These are phyloP conservation scores for Plutella xylostella DNA, from an alignment of 2,888 invertebrate genomes.

Conservation along the genomic window DNA sequence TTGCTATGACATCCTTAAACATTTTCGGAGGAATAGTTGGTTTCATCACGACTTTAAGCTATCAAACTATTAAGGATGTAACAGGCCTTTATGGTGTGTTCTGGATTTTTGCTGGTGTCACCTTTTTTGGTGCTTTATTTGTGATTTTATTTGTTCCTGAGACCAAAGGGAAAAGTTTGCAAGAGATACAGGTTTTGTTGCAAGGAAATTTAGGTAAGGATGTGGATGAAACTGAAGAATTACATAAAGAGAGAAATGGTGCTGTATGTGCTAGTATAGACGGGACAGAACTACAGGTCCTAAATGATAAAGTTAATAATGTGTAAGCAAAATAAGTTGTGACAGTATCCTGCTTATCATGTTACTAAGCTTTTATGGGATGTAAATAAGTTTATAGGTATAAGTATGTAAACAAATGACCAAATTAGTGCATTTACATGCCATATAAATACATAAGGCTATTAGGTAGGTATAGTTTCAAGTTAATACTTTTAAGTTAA, in stretches of 20 bases:
- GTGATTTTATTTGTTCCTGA: conserved; percentile 63
- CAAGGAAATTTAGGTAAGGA: conserved; percentile 37
- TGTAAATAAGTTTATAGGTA: no score
- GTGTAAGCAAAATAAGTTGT: no score
- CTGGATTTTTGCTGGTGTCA: conserved; percentile 48
- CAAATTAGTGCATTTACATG: no score
- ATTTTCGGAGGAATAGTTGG: conserved; percentile 56
- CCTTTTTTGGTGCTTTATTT: conserved; percentile 56
- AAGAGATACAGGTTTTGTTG: conserved; percentile 64
- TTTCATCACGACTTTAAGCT: conserved; percentile 57
- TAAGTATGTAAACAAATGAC: no score
- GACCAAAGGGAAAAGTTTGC: conserved; percentile 66
- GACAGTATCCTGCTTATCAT: no score
- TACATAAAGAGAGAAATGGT: background rate
- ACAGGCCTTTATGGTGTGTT: conserved; percentile 60
- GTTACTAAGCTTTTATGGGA: no score
- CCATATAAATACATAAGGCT: no score
- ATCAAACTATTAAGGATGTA: conserved; percentile 54
- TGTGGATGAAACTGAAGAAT: conserved; percentile 7
- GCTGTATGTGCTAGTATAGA: no score
- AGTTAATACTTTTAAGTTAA: no score
- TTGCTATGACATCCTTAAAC: conserved; percentile 56
- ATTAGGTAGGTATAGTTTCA: no score
- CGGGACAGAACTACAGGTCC: no score
- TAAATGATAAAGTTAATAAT: no score